Percentiles rank a stretch among this genome's conserved stretches.
Evolutionary conservation across 2,797 vertebrate genomes (phyloP).

Genomic region (Ispidina lecontei): DNA sequence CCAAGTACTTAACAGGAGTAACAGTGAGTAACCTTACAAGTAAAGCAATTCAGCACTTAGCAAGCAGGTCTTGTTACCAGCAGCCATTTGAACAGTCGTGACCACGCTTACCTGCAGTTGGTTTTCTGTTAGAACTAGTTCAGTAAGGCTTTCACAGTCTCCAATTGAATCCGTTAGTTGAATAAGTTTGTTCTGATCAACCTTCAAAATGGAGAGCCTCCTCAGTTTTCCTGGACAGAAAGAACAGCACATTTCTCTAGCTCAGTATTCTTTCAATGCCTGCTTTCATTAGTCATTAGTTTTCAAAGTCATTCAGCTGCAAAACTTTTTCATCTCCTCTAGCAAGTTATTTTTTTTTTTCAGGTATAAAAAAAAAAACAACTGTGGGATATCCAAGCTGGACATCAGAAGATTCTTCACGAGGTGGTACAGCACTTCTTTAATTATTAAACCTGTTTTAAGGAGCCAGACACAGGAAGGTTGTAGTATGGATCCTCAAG

Average conservation of each 20-base stretch:
- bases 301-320: neutral
- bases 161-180: slow-evolving; percentile 92
- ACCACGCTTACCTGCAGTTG: slow-evolving; percentile 86
- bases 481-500: neutral
- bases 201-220: slow-evolving; percentile 94
- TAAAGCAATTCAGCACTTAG: neutral
- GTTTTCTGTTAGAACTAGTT: slow-evolving; percentile 97
- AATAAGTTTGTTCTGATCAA: slow-evolving; percentile 91
- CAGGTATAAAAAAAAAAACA: neutral
- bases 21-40: neutral
- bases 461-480: neutral
- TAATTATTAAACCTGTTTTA: neutral
- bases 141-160: slow-evolving; percentile 94
- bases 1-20: neutral
- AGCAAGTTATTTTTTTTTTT: neutral
- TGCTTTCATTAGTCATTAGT: neutral
- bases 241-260: neutral
- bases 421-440: neutral
- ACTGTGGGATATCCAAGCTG: neutral
- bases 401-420: neutral
- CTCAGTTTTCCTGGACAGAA: slow-evolving; percentile 86
- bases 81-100: neutral
- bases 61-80: neutral
- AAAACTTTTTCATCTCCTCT: neutral
- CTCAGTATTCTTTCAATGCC: neutral